Percentiles rank a stretch among this genome's conserved stretches.
Conservation (phyloP, 2,888 invertebrate species). For the Boloria euphrosyne region DNA sequence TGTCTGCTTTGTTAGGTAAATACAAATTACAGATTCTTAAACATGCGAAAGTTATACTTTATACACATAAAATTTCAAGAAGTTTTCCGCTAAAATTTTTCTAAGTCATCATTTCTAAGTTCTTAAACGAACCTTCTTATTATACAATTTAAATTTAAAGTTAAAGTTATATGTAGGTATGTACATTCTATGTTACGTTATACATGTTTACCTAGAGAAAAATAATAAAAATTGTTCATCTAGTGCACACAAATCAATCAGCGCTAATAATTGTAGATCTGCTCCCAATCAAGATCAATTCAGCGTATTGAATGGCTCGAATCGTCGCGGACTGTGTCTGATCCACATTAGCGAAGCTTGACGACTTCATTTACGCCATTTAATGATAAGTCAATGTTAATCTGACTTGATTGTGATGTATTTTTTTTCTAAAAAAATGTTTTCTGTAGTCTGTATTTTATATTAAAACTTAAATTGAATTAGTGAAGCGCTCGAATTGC, state of each 20-base stretch:
- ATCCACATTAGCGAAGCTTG: conserved; percentile 23
- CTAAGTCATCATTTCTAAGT: not conserved
- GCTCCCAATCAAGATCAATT: conserved; percentile 40
- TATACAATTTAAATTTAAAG: not conserved
- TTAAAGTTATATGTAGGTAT: too few relatives aligned
- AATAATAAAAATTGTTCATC: conserved; percentile 1
- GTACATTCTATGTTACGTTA: not conserved
- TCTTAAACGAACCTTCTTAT: not conserved
- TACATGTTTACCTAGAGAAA: not conserved
- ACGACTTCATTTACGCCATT: conserved; percentile 23
- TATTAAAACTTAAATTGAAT: too few relatives aligned
- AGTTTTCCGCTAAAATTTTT: not conserved
- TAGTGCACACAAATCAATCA: conserved; percentile 35
- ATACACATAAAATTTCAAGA: not conserved
- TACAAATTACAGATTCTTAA: too few relatives aligned
- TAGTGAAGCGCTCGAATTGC: too few relatives aligned
- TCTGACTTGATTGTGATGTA: not conserved
- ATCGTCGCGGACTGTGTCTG: conserved; percentile 24
- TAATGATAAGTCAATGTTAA: conserved; percentile 14
- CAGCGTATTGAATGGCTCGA: conserved; percentile 39
- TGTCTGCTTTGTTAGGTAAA: too few relatives aligned
- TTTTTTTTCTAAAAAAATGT: too few relatives aligned
- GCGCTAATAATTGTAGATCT: conserved; percentile 39
- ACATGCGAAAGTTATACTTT: not conserved
- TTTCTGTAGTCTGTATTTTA: too few relatives aligned